Evolutionary conservation across 64 coral and sea anemone genomes (phyloP).

Genomic region (Porites lutea): DNA sequence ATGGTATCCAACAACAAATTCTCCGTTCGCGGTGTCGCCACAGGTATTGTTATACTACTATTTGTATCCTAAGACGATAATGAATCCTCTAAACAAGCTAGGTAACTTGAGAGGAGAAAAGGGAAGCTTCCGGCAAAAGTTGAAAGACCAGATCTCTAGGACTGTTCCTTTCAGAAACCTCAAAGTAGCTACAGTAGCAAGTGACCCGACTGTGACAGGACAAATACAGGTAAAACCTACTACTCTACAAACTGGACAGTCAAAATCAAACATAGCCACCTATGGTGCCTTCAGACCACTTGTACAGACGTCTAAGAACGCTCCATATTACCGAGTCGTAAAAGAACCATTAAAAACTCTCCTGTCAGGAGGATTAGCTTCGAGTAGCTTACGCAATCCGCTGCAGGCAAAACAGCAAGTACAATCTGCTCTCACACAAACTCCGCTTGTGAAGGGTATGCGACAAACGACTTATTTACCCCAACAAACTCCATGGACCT

Average conservation of each 20-base stretch:
- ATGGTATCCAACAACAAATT: background rate
- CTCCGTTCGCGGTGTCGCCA: background rate
- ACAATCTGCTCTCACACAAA: background rate
- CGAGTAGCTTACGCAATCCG: background rate
- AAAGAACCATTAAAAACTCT: background rate
- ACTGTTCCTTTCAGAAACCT: background rate
- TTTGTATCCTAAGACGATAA: slow-evolving; percentile 42
- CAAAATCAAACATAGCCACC: background rate
- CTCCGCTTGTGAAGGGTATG: background rate
- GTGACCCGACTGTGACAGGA: background rate
- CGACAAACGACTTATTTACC: background rate
- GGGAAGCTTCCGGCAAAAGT: background rate
- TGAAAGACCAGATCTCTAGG: background rate
- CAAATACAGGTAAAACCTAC: background rate
- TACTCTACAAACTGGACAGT: background rate
- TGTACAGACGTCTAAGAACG: background rate
- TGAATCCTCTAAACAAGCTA: background rate
- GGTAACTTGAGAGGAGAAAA: background rate
- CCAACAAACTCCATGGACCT: background rate
- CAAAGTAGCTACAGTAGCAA: background rate
- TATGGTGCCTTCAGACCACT: slow-evolving; percentile 8
- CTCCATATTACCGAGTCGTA: background rate
- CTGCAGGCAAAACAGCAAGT: background rate
- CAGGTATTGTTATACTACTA: slow-evolving; percentile 59
- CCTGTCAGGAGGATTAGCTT: background rate